A percentile compares a stretch with the other conserved stretches of the same genome.
Conservation (phyloP, 2,888 invertebrate species). For the Petrolisthes cinctipes region DNA sequence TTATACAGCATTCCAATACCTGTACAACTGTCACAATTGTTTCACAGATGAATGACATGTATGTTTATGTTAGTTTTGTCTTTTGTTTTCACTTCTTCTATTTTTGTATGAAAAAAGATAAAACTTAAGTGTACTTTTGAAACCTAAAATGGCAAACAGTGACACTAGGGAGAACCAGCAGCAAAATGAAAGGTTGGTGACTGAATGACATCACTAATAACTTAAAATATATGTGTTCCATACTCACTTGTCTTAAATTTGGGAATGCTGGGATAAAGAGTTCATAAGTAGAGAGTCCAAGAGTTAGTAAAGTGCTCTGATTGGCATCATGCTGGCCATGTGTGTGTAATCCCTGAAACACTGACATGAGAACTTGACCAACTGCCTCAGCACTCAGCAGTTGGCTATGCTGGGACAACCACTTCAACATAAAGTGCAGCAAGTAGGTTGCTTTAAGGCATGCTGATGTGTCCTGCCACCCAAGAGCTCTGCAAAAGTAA, state of each 20-base stretch:
- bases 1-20: no score
- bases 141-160: not conserved
- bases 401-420: constrained; percentile 75
- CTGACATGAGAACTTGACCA: constrained; percentile 43
- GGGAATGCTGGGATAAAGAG: constrained; percentile 83
- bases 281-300: constrained; percentile 89
- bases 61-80: no score
- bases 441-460: constrained; percentile 84
- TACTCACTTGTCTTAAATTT: constrained; percentile 76
- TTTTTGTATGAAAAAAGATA: no score
- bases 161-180: no score
- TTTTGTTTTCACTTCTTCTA: no score
- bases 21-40: no score
- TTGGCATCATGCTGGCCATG: constrained; percentile 93
- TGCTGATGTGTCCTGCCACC: constrained; percentile 88
- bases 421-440: constrained; percentile 79
- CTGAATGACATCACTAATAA: not conserved
- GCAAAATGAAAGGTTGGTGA: no score
- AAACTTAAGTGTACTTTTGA: no score
- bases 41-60: no score
- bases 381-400: constrained; percentile 73
- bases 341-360: constrained; percentile 83
- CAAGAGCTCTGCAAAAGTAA: constrained; percentile 74
- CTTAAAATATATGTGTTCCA: not conserved
- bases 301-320: constrained; percentile 82